Base-by-base conservation (phyloP, 2,888 invertebrate species). In the Ernsta delagoae region DNA sequence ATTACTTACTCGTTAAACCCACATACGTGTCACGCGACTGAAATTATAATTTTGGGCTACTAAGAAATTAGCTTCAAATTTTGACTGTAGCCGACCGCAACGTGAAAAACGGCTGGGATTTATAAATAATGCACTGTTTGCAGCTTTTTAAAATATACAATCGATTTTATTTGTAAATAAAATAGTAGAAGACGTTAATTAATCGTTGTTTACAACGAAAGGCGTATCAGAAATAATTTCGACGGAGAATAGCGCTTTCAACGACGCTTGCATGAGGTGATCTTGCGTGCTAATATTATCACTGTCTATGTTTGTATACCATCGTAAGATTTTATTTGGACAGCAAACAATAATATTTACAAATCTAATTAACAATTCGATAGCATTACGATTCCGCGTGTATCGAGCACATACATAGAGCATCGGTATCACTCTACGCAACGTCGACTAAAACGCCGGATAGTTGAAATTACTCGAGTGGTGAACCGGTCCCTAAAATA, bases 401-500 rank as follows among this genome's bases (percentile, higher is more conserved):
- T n/a, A 45, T 60, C 9, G 7, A 12, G 54, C 24, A 53, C 48
- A 50, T 24, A n/a, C n/a, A n/a, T n/a, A n/a, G n/a, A 53, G 53
- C 53, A 59, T 54, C 45, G 54, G 48, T 66, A 67, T 59, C 16
- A 62, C 45, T 56, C 9, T 61, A 67, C 61, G 61, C 60, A 62
- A 62, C 57, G 31, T 60, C 5, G 53, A 54, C 54, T 57, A 48
- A 31, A 57, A 62, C 39, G 62, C 57, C 56, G 57, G 31, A 57
- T 57, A 41, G 68, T 57, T 62, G 61, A 39, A 62, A 68, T 68
- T 31, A 57, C 41, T 68, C 16, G 54, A 36, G n/a, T 5, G 57
- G 48, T 8, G 50, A 57, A 68, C 62, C 68, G 68, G 62, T 68
- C 61, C 50, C 57, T 62, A 41, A 63, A 68, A 56, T 57, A 68